These are phyloP conservation scores for Hedya salicella DNA, from an alignment of 2,888 invertebrate genomes.

Conservation along the genomic window DNA sequence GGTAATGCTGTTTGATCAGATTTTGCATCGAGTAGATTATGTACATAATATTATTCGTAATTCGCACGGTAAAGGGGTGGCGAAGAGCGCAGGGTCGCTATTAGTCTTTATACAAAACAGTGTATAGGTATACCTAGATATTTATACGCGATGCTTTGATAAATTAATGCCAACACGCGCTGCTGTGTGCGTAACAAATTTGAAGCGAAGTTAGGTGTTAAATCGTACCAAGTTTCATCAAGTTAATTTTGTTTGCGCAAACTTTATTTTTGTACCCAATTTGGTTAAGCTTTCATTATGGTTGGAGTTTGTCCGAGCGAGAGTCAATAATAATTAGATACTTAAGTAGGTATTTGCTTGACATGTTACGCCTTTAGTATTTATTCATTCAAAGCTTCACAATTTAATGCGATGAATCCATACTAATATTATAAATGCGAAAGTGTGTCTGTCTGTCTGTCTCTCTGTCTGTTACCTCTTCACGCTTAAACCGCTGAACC, in stretches of 20 bases:
- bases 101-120: background rate
- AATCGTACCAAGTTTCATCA: constrained; percentile 32
- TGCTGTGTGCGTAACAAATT: constrained; percentile 39
- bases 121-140: too few relatives aligned
- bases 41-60: too few relatives aligned
- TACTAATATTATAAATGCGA: too few relatives aligned
- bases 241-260: constrained; percentile 31
- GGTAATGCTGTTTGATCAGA: too few relatives aligned
- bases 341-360: background rate
- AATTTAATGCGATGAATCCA: background rate
- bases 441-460: too few relatives aligned
- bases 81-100: too few relatives aligned
- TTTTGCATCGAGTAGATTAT: too few relatives aligned
- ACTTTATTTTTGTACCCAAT: constrained; percentile 27
- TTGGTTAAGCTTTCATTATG: constrained; percentile 18
- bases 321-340: background rate
- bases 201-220: constrained; percentile 36
- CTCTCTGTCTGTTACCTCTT: too few relatives aligned
- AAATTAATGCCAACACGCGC: constrained; percentile 45
- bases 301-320: background rate
- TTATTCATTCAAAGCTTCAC: background rate
- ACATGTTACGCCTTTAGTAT: background rate
- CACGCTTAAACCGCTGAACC: too few relatives aligned
- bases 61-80: too few relatives aligned
- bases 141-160: constrained; percentile 37